Evolutionary conservation across 1,140 invertebrate genomes (phyloP), one percentile per base, ranked within the genome.

Genomic region (Alviniconcha marisindica): DNA sequence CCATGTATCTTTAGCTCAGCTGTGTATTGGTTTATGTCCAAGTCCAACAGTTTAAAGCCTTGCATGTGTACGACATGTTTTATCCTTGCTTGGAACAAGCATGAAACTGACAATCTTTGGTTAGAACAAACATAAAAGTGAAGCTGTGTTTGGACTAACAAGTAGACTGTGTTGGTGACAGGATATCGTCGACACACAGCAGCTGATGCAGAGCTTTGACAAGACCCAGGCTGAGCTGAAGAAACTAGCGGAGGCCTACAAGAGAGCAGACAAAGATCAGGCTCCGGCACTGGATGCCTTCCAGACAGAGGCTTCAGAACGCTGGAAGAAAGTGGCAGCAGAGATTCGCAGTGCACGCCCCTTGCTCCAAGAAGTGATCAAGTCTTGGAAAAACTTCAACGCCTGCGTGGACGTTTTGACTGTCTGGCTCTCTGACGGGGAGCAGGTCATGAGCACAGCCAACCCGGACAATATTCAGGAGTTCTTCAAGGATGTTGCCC

Each of bases 191-290:
- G 97, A 97, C 3, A 95, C 95, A 87, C 97, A 97, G 93, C 96
- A 97, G 92, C 96, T 99, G 88, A 98, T 98, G 94, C 96, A 98
- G 92, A 97, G 97, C 93, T 98, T 98, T 93, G 97, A 98, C 89
- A 97, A 97, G 94, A 97, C 97, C 31, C 98, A 96, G 90, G 94
- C 96, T 84, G 97, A 98, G 90, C 97, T 98, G 95, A 97, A 98
- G 93, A 96, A 97, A 90, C 96, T 97, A 66, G 96, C 97, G 48
- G 97, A 98, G 66, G 96, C 97, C 89, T 98, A 97, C 90, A 98
- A 97, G 94, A 95, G 95, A 87, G 54, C 84, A 96, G 96, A 95
- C 91, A 94, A 95, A 88, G 95, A 96, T 87, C 97, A 98, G 93
- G 94, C 95, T 71, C 92, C 95, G 44, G 95, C 96, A 78, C 96